These are phyloP conservation scores for Hapalemur alaotrensis DNA, from an alignment of 2,797 vertebrate species.

Conservation along the genomic window DNA sequence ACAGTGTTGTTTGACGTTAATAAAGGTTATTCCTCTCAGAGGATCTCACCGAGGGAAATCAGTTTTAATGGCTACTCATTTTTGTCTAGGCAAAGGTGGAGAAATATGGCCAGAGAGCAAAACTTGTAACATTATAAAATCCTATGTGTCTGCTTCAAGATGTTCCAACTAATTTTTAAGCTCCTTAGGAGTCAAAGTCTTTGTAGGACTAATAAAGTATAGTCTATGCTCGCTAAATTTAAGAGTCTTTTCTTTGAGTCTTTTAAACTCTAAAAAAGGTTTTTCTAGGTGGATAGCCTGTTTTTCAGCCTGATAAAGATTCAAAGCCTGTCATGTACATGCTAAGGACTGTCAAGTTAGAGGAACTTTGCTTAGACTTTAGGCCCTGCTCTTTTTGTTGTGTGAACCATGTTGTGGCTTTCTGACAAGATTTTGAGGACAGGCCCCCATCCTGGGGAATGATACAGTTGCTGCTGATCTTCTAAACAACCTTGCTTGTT, in stretches of 20 bases:
- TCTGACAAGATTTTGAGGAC: not conserved
- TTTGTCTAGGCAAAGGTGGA: not conserved
- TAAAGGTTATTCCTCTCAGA: slow-evolving; percentile 23
- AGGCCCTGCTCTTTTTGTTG: not conserved
- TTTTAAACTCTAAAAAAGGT: not conserved
- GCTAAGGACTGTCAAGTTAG: not conserved
- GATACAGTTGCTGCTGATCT: not conserved
- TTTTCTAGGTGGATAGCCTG: not conserved
- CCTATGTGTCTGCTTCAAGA: not conserved
- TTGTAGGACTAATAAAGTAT: not conserved
- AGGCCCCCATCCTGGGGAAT: not conserved
- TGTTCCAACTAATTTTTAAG: not conserved
- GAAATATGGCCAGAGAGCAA: not conserved
- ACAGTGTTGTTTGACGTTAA: not conserved
- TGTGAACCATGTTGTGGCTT: not conserved
- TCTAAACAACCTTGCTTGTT: not conserved
- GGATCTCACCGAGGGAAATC: slow-evolving; percentile 37
- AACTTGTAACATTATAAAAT: not conserved
- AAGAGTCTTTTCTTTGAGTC: slow-evolving; percentile 5
- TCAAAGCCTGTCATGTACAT: not conserved
- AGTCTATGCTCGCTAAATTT: not conserved
- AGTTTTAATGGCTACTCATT: slow-evolving; percentile 29
- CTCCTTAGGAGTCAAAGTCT: not conserved
- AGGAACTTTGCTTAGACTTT: not conserved
- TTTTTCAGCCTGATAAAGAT: not conserved